These are phyloP conservation scores for Hirtodrosophila cameraria DNA, from an alignment of 2,888 invertebrate species.

Conservation along the genomic window DNA sequence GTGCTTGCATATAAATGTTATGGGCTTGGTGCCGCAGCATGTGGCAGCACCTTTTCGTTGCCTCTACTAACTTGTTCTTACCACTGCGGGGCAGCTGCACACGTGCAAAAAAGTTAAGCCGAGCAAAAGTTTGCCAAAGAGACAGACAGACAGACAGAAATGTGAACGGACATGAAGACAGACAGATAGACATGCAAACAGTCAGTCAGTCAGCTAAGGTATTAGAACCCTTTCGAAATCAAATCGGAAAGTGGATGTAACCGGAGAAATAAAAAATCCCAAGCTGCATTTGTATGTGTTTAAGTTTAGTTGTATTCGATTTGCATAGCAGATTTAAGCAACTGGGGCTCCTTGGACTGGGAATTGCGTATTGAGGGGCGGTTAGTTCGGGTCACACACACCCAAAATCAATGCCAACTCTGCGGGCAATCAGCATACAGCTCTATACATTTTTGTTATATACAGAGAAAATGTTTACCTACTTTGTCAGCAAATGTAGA, in stretches of 20 bases:
- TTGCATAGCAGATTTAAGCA: slow-evolving; percentile 66
- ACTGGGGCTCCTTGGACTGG: not conserved
- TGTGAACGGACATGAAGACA: too few relatives aligned
- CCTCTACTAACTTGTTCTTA: not conserved
- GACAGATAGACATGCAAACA: slow-evolving; percentile 1
- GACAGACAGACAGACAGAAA: slow-evolving; percentile 10
- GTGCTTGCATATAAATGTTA: slow-evolving; percentile 49
- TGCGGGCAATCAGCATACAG: slow-evolving; percentile 51
- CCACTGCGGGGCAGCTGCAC: slow-evolving; percentile 47
- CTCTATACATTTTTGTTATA: too few relatives aligned
- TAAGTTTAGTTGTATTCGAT: slow-evolving; percentile 77
- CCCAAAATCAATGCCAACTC: slow-evolving; percentile 75
- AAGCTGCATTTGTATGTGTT: slow-evolving; percentile 72
- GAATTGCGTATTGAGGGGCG: not conserved
- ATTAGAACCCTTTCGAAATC: slow-evolving; percentile 69
- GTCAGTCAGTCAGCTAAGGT: slow-evolving; percentile 26
- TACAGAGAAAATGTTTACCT: too few relatives aligned
- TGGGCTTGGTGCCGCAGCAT: slow-evolving; percentile 7
- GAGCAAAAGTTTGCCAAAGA: slow-evolving; percentile 62
- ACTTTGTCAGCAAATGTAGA: too few relatives aligned
- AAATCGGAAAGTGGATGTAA: slow-evolving; percentile 42
- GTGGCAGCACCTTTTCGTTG: slow-evolving; percentile 18
- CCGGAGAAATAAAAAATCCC: slow-evolving; percentile 15
- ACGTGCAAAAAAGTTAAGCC: slow-evolving; percentile 77
- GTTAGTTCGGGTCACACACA: too few relatives aligned